phyloP scores from a whole-genome alignment of 2,888 invertebrate species.

The Dione juno region DNA sequence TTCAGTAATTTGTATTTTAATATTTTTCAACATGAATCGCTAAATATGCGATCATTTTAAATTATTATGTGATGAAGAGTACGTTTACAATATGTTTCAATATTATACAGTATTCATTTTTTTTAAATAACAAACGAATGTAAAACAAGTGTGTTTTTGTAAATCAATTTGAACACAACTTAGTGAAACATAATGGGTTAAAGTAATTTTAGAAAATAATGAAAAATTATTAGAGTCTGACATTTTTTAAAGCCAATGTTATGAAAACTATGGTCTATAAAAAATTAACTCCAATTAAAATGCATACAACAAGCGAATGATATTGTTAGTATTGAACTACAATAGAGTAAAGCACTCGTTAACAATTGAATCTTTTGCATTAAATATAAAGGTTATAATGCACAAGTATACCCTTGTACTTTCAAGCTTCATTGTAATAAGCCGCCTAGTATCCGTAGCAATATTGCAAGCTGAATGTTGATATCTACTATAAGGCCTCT shows the following conservation, averaged over 20 bases:
- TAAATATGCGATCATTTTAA: neutral
- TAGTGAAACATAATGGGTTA: constrained; percentile 1
- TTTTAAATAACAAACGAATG: neutral
- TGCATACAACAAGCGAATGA: constrained; percentile 24
- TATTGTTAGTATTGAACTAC: constrained; percentile 23
- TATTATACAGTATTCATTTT: neutral
- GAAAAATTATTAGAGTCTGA: constrained; percentile 20
- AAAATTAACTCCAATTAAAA: constrained; percentile 28
- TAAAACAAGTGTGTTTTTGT: neutral
- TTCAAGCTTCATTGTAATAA: constrained; percentile 51
- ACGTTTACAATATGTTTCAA: neutral
- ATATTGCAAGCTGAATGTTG: constrained; percentile 64
- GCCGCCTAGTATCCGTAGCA: constrained; percentile 52
- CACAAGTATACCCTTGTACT: constrained; percentile 29
- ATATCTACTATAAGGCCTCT: constrained; percentile 60
- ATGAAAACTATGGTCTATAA: constrained; percentile 25
- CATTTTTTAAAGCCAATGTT: constrained; percentile 19
- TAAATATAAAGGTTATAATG: constrained; percentile 35
- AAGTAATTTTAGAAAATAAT: constrained; percentile 23
- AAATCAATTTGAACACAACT: constrained; percentile 10
- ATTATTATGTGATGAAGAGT: neutral
- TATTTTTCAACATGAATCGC: neutral
- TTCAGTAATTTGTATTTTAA: neutral
- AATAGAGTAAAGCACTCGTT: constrained; percentile 33
- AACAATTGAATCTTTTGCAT: constrained; percentile 32